Evolutionary conservation across 92 coral and sea anemone genomes (phyloP), one percentile per base, ranked within the genome.

Genomic region (Palythoa caribaeorum): DNA sequence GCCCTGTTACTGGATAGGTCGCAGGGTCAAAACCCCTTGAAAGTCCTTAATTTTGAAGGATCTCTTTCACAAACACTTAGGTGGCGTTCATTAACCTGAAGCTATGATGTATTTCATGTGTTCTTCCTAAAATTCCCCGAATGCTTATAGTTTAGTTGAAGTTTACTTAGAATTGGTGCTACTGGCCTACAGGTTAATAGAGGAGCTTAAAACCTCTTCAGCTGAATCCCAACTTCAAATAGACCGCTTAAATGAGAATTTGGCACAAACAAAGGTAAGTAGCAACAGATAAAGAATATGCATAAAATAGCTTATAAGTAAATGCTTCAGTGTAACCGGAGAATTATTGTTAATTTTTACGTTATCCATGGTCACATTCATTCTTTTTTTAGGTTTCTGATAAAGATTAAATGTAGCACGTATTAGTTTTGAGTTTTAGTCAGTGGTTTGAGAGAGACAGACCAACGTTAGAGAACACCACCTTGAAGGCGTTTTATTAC

Each of bases 251-350:
- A 84, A 92, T 72, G 96, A 92, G 40, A 88, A 91, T 81, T 85
- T 95, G 62, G 84, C 84, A 0, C 91, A 91, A 51, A 89, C 96
- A 35, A 95, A 95, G 98, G 98, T 95, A 36, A n/a, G 75, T 76
- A 63, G 7, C 5, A 2, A 38, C 3, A 17, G 28, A 8, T 5
- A 44, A 44, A 44, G 50, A 8, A 2, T 44, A 1, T 3, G 50
- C 50, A 2, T 44, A 44, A 8, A 44, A 44, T 44, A 44, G 7
- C 50, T 44, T 3, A 4, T 3, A 44, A 3, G 28, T 28, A 28
- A 28, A 28, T 28, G 28, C 28, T 28, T 28, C 28, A 28, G 28
- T 28, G 28, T 28, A 28, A 28, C 28, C 28, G 28, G 28, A 28
- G 28, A n/a, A n/a, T n/a, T n/a, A n/a, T 28, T 28, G 28, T 28